A percentile compares a stretch with the other conserved stretches of the same genome.
These are phyloP conservation scores for Brienomyrus longianalis DNA, from an alignment of 2,113 vertebrate genomes.

Conservation along the genomic window DNA sequence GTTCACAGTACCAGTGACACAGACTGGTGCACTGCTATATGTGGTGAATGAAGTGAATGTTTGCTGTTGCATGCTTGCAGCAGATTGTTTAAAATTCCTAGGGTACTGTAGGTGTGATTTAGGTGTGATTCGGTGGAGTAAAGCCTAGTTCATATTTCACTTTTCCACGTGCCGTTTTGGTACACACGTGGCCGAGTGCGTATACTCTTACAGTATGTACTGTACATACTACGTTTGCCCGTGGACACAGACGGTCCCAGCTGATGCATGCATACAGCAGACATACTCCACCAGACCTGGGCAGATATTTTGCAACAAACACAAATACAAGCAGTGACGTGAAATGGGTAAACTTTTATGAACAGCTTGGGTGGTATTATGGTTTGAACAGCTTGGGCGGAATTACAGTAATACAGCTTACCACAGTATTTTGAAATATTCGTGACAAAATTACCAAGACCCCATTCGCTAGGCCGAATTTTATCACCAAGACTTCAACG, in stretches of 20 bases:
- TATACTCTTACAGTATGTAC: not conserved
- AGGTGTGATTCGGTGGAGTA: not conserved
- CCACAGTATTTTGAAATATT: not conserved
- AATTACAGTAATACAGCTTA: not conserved
- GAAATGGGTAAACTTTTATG: not conserved
- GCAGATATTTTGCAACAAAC: not conserved
- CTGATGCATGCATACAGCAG: not conserved
- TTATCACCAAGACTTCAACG: not conserved
- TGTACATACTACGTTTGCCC: not conserved
- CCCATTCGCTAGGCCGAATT: not conserved
- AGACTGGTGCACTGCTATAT: not conserved
- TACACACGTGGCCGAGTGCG: not conserved
- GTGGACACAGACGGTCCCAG: not conserved
- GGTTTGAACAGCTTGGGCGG: not conserved
- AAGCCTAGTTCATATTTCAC: not conserved
- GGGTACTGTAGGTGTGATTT: not conserved
- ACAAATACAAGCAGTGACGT: not conserved
- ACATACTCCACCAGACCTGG: not conserved
- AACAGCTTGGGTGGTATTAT: not conserved
- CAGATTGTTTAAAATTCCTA: not conserved
- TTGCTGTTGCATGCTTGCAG: not conserved
- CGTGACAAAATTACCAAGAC: not conserved
- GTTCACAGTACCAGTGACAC: not conserved
- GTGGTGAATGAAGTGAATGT: not conserved
- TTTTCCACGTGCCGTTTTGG: not conserved